Evolutionary conservation across 1,140 invertebrate genomes (phyloP).

Genomic region (Hypothenemus hampei): DNA sequence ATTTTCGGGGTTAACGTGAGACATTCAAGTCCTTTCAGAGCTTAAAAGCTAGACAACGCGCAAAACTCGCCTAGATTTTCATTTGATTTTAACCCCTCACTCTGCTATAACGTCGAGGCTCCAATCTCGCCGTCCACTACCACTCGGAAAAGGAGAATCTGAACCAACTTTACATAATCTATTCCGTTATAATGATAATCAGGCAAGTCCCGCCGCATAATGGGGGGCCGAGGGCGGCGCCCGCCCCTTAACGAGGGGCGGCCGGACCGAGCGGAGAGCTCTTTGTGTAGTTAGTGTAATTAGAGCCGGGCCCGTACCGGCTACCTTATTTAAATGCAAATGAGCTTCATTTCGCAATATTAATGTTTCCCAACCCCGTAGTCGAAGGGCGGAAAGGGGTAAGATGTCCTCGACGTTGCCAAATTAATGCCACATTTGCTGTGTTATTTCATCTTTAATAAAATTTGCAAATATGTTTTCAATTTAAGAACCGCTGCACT

Average conservation of each 20-base stretch:
- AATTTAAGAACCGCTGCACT: too few species aligned
- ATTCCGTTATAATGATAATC: constrained; percentile 43
- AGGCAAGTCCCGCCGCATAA: constrained; percentile 37
- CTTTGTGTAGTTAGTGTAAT: constrained; percentile 49
- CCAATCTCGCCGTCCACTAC: constrained; percentile 9
- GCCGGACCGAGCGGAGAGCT: constrained; percentile 45
- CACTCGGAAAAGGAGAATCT: constrained; percentile 9
- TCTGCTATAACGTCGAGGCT: too few species aligned
- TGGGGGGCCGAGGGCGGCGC: constrained; percentile 26
- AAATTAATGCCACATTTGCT: too few species aligned
- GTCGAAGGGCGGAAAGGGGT: constrained; percentile 20
- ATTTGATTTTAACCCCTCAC: too few species aligned
- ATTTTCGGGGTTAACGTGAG: too few species aligned
- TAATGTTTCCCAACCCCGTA: constrained; percentile 65
- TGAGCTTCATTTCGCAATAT: constrained; percentile 83
- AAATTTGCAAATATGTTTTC: too few species aligned
- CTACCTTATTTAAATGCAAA: constrained; percentile 82
- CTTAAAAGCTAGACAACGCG: too few species aligned
- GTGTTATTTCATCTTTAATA: too few species aligned
- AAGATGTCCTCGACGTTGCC: constrained; percentile 19
- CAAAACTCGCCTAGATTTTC: too few species aligned
- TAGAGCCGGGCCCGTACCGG: constrained; percentile 46
- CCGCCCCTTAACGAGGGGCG: constrained; percentile 30
- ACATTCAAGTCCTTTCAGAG: too few species aligned
- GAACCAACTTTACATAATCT: constrained; percentile 37